Evolutionary conservation across 1,140 invertebrate genomes (phyloP).

Genomic region (Brachionus sp.): DNA sequence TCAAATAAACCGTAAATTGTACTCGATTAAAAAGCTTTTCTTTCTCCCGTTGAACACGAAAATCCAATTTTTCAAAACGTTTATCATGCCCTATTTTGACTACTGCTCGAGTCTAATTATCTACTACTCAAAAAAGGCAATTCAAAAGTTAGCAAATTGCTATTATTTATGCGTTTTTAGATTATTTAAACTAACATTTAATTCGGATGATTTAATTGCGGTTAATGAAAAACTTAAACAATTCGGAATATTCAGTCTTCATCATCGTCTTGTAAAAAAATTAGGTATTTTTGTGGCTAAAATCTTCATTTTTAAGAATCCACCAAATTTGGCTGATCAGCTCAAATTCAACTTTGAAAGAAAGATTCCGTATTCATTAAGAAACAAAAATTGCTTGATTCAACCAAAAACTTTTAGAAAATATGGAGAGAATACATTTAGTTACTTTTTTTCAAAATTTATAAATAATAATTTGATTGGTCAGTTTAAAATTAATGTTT

Average conservation of each 20-base stretch:
- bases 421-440: not conserved
- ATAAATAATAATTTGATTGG: too few relatives aligned
- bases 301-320: not conserved
- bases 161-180: not conserved
- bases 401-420: not conserved
- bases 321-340: not conserved
- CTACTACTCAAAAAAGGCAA: not conserved
- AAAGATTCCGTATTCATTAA: not conserved
- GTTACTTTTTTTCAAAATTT: not conserved
- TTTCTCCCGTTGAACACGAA: too few relatives aligned
- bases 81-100: too few relatives aligned
- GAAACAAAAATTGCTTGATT: not conserved
- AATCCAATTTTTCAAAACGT: too few relatives aligned
- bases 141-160: not conserved
- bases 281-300: not conserved
- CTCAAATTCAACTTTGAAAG: not conserved
- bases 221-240: not conserved
- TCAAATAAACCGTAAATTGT: too few relatives aligned
- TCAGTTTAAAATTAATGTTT: too few relatives aligned
- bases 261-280: not conserved
- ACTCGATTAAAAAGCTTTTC: too few relatives aligned
- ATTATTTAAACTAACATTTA: not conserved
- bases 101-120: not conserved
- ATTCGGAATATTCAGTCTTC: not conserved
- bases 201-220: not conserved